phyloP scores from a whole-genome alignment of 2,113 vertebrate species.

The Equus quagga region DNA sequence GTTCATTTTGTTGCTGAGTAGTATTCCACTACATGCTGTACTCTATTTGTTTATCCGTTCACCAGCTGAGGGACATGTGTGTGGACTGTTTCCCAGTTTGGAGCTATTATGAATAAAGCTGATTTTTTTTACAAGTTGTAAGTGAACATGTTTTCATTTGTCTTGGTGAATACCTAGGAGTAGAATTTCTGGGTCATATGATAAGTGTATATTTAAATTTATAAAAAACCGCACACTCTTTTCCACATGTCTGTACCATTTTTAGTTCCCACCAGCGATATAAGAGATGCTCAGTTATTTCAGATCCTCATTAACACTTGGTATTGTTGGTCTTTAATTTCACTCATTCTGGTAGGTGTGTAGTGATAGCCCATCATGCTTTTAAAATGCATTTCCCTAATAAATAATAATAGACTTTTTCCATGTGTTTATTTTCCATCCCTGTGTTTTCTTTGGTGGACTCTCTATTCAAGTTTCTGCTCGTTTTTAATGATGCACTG shows the following conservation, averaged over 20 bases:
- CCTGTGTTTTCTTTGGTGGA: neutral
- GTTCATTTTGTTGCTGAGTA: neutral
- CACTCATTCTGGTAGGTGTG: neutral
- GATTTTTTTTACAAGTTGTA: neutral
- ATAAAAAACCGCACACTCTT: neutral
- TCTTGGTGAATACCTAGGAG: neutral
- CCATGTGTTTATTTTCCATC: neutral
- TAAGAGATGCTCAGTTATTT: neutral
- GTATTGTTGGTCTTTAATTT: neutral
- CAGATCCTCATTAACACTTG: neutral
- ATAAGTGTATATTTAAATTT: neutral
- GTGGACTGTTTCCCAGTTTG: neutral
- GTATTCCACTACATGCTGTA: neutral
- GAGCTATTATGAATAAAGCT: neutral
- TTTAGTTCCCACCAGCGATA: neutral
- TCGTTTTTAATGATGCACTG: neutral
- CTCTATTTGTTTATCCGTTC: neutral
- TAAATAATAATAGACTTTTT: neutral
- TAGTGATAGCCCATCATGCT: neutral
- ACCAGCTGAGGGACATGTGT: neutral
- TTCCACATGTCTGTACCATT: neutral
- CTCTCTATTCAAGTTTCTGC: neutral
- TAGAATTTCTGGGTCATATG: neutral
- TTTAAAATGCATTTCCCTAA: neutral
- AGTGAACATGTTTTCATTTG: neutral